A percentile compares a stretch with the other conserved stretches of the same genome.
phyloP scores from a whole-genome alignment of 2,888 invertebrate genomes.

The Oscheius sp. region DNA sequence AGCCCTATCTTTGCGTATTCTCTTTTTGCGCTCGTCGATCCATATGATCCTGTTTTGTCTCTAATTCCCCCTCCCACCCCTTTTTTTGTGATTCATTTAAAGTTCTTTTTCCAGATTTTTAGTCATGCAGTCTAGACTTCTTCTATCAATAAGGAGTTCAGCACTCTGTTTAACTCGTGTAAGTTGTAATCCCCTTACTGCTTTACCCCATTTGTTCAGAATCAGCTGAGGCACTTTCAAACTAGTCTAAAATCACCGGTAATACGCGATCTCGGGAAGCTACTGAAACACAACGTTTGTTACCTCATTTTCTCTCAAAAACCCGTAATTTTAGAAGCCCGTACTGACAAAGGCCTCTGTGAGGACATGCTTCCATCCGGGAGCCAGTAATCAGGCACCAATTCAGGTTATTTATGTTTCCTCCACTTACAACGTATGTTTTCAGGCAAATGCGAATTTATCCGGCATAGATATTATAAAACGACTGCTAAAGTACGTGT shows the following conservation, averaged over 20 bases:
- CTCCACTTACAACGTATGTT: background rate
- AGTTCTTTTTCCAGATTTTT: background rate
- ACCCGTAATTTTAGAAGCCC: conserved; percentile 40
- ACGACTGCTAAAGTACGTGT: conserved; percentile 63
- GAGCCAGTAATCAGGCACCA: conserved; percentile 56
- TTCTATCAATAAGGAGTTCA: background rate
- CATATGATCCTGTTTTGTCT: too few species aligned
- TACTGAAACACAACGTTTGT: conserved; percentile 25
- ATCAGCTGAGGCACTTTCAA: conserved; percentile 20
- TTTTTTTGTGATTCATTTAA: too few species aligned
- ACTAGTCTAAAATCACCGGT: conserved; percentile 2
- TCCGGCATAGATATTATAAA: conserved; percentile 58
- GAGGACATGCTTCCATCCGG: conserved; percentile 57
- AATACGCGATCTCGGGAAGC: conserved; percentile 4
- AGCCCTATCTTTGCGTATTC: too few species aligned
- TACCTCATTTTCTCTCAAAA: background rate
- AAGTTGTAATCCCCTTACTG: background rate
- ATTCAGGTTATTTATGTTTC: conserved; percentile 41
- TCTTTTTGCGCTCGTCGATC: too few species aligned
- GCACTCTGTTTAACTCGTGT: background rate
- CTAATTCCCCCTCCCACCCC: too few species aligned
- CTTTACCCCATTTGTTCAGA: background rate
- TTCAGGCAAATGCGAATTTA: conserved; percentile 49
- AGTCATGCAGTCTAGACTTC: conserved; percentile 13
- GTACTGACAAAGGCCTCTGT: conserved; percentile 40